Evolutionary conservation across 1,140 invertebrate genomes (phyloP).

Genomic region (Bombus vancouverensis): DNA sequence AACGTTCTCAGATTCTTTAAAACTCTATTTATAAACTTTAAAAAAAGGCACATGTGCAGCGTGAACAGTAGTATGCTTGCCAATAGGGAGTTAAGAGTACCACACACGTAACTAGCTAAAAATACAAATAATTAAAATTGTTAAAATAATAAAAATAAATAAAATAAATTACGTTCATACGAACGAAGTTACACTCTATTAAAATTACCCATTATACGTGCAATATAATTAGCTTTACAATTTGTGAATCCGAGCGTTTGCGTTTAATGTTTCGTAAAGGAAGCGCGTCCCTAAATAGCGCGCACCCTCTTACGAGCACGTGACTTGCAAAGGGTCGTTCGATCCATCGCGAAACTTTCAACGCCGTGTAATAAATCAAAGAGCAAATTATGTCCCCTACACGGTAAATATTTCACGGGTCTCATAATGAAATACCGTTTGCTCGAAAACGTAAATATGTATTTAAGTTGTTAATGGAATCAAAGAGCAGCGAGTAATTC

Average conservation of each 20-base stretch:
- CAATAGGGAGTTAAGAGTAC: no score
- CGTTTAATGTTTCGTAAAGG: not conserved
- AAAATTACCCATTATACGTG: no score
- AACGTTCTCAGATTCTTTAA: no score
- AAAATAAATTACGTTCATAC: no score
- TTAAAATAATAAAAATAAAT: no score
- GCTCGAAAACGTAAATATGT: not conserved
- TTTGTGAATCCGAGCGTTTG: not conserved
- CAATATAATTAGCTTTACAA: not conserved
- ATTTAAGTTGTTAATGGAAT: not conserved
- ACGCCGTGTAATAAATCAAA: constrained; percentile 4
- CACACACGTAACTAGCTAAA: no score
- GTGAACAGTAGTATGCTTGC: no score
- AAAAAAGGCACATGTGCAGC: no score
- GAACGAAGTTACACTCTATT: no score
- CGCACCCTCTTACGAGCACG: not conserved
- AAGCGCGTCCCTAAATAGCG: not conserved
- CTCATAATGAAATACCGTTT: not conserved
- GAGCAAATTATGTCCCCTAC: not conserved
- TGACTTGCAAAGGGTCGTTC: not conserved
- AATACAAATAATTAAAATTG: no score
- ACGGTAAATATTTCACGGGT: not conserved
- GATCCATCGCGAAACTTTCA: no score
- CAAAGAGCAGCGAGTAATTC: not conserved
- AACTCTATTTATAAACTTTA: no score